Conservation (phyloP, 2,113 vertebrate species). For the Gavialis gangeticus region DNA sequence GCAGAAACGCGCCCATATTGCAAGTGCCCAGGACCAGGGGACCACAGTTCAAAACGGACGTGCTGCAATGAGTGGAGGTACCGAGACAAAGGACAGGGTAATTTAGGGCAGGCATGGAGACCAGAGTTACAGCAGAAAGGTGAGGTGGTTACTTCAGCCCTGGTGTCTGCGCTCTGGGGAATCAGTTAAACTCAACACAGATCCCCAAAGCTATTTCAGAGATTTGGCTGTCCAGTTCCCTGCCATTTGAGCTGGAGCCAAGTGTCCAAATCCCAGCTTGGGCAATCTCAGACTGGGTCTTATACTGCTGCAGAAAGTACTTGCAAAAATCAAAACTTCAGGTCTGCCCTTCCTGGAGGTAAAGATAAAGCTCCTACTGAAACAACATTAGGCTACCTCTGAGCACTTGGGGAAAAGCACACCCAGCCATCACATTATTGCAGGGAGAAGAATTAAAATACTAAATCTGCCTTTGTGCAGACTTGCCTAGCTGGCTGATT, state of each 20-base stretch:
- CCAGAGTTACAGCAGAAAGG: background rate
- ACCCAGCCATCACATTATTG: rapidly evolving
- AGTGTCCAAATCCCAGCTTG: background rate
- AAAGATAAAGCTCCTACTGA: rapidly evolving
- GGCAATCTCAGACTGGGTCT: background rate
- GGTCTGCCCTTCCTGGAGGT: background rate
- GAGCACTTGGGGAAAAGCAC: rapidly evolving
- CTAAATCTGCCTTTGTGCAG: background rate
- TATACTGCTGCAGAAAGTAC: rapidly evolving
- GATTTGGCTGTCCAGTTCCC: background rate
- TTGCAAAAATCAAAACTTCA: background rate
- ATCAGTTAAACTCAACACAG: background rate
- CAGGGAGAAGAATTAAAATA: background rate
- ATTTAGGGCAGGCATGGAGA: too few relatives aligned
- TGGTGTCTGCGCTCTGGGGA: background rate
- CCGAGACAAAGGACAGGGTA: too few relatives aligned
- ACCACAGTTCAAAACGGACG: background rate
- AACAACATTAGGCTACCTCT: rapidly evolving
- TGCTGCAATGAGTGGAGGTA: rapidly evolving
- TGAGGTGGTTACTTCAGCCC: background rate
- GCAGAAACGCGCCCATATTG: too few relatives aligned
- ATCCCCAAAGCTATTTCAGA: rapidly evolving
- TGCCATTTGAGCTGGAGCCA: rapidly evolving
- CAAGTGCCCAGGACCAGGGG: background rate
- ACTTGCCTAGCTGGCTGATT: background rate